phyloP scores from a whole-genome alignment of 2,113 vertebrate species.

The Mesembrinibis cayennensis region DNA sequence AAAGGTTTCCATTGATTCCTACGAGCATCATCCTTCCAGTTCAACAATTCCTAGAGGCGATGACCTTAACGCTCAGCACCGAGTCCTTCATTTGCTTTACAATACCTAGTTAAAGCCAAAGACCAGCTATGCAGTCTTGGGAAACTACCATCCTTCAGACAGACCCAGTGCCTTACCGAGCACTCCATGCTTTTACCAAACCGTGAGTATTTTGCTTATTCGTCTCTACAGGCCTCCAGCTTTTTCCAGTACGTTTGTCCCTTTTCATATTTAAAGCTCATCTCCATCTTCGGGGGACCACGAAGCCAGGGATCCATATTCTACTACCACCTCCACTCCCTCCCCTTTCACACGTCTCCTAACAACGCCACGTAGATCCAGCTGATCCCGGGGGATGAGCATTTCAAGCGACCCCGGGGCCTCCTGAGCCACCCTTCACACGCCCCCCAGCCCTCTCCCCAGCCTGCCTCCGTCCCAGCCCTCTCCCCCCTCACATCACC shows the following conservation, averaged over 20 bases:
- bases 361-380: slow-evolving; percentile 36
- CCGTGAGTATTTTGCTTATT: background rate
- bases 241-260: background rate
- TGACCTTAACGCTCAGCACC: background rate
- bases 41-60: background rate
- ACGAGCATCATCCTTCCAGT: background rate
- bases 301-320: slow-evolving; percentile 33
- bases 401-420: background rate
- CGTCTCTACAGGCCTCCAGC: background rate
- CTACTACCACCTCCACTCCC: background rate
- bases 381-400: background rate
- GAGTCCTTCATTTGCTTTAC: slow-evolving; percentile 29
- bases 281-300: slow-evolving; percentile 24
- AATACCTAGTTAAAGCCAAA: background rate
- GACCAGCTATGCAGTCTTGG: background rate
- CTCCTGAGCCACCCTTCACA: background rate
- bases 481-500: background rate
- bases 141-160: background rate
- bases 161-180: background rate
- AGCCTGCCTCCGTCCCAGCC: background rate
- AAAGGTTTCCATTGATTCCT: slow-evolving; percentile 42
- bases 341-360: slow-evolving; percentile 17
- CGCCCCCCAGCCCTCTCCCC: background rate
- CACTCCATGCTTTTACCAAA: background rate
- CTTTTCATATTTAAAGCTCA: background rate